Evolutionary conservation across 2,888 invertebrate genomes (phyloP), one percentile per base, ranked within the genome.

Genomic region (Nineta flava): DNA sequence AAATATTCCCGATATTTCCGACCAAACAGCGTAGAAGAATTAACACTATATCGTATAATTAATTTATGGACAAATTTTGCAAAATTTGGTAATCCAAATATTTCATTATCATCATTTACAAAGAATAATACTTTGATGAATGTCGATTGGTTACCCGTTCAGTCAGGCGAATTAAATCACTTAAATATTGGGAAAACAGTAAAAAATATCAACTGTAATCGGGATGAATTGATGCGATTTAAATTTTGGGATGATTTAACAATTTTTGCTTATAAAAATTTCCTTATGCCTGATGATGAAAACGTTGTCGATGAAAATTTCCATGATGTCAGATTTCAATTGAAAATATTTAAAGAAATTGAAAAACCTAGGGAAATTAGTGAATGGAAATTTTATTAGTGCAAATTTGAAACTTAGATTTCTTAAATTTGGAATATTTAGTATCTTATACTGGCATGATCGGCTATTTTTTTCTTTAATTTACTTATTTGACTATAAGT

Each of bases 41-140:
- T 51, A 40, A 55, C 57, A 34, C 58, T 62, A 16, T 55, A 59
- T 46, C 56, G 59, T 51, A 59, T 63, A 50, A 57, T 62, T 2
- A 61, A 60, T 54, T 44, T 63, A 45, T 65, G 65, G 65, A 60
- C 64, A 2, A 63, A 61, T 55, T 65, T 65, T 54, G 63, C 62
- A 6, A 59, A 55, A 55, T 54, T 48, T 47, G 62, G 62, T 9
- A 55, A 61, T 48, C 63, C 61, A 5, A 59, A 57, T 12, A 53
- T 57, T 4, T 16, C 48, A 26, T 35, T 34, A 15, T 50, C 49
- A 9, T 2, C 26, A 5, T 26, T 26, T 1, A 2, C 2, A 26
- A 26, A 19, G 2, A 48, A 52, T 13, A 54, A 55, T 42, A 47
- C 50, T 17, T 12, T 55, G 9, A 19, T 57, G 21, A 46, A 50